Base-by-base conservation (phyloP, 2,888 invertebrate species). In the Drosophila diplacantha region DNA sequence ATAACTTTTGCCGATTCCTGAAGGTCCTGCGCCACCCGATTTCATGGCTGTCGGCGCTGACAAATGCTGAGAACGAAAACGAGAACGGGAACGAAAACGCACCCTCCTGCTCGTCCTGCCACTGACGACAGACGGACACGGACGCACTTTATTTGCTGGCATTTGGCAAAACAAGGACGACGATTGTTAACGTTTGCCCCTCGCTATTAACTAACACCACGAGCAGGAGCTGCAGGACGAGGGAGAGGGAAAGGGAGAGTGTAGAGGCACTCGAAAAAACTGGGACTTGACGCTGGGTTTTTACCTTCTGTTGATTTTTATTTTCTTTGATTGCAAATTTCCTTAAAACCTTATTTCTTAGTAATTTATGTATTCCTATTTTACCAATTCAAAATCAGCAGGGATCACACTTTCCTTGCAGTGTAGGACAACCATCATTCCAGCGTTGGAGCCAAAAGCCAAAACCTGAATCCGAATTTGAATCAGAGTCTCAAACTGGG, bases 61-160 rank as follows among this genome's bases (percentile, higher is more conserved):
- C 65, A 70, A 70, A 71, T 70, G 71, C 59, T 65, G 38, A 16
- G 20, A 52, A 51, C 52, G 44, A 44, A 12, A 29, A 29, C 44
- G 37, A 26, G 26, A 24, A 46, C 32, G 41, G 26, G 11, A 16
- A 26, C 16, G 16, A 38, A 47, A 16, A 26, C 16, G 16, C 34
- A 47, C 38, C 35, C 44, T 14, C 35, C 43, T 29, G 11, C 26
- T 29, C 24, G 7, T 16, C 26, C 50, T 26, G 5, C 14, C 37
- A 22, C 31, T 12, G 18, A 16, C 24, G 24, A 24, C 24, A 24
- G 7, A 29, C 26, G 16, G 34, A 55, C 20, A 35, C 34, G 34
- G 35, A 69, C 56, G 39, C 62, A 52, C 52, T 69, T 69, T 69
- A 70, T 63, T 70, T 69, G 63, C 63, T 70, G 63, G 69, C 47